Evolutionary conservation across 2,113 vertebrate genomes (phyloP), one percentile per base, ranked within the genome.

Genomic region (Maccullochella peelii): DNA sequence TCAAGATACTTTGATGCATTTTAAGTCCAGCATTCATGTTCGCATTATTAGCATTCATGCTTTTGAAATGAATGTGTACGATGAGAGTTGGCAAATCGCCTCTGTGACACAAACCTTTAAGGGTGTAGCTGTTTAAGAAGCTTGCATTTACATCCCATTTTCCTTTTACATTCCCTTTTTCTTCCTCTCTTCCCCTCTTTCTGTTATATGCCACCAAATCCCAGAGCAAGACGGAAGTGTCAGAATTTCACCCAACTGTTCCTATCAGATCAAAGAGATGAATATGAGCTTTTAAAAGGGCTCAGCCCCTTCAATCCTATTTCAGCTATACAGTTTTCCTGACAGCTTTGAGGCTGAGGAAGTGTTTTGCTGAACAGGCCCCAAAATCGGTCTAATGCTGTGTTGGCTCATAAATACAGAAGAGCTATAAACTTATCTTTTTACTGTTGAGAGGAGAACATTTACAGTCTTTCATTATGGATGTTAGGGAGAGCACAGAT

Each of bases 221-320:
- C 75, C n/a, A 49, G 21, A 62, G 68, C 21, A 61, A 79, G 62
- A 77, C 55, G 6, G n/a, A 73, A 75, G 71, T 18, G 36, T 85
- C 42, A 44, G 73, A 72, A 40, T 68, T 87, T 73, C 75, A 52
- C 42, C 44, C 71, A 82, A 57, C 57, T 73, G 73, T 85, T 89
- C 81, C 54, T 70, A 70, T 81, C 73, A 83, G 79, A 86, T 92
- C 80, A 89, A 91, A 89, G 66, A 80, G 50, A 83, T 66, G 80
- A 90, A 84, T 80, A 88, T 73, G 77, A 76, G 76, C 75, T 84
- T 85, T 90, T 75, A 68, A 86, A 90, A 40, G 49, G 74, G 40
- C 50, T 83, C 70, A 71, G 57, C 77, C 83, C 71, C 66, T 77
- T 91, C 80, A 79, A 67, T 77, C 71, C 44, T 33, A 77, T 80